Percentiles rank a stretch among this genome's conserved stretches.
phyloP scores from a whole-genome alignment of 2,797 vertebrate species.

The Catostomus latipinnis region DNA sequence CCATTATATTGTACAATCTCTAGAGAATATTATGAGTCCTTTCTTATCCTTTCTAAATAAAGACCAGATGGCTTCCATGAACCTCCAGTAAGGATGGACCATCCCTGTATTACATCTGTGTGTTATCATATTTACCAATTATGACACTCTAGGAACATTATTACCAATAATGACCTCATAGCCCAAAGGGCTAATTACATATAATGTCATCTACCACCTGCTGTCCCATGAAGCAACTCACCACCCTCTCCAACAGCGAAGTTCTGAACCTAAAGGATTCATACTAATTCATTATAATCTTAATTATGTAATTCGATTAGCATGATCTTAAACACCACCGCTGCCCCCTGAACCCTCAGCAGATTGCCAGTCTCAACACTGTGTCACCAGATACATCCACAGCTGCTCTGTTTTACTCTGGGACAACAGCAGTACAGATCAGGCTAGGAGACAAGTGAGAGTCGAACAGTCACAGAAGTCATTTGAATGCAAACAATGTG shows the following conservation, averaged over 20 bases:
- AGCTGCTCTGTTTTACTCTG: slow-evolving; percentile 21
- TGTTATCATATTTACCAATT: slow-evolving; percentile 65
- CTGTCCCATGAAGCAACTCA: slow-evolving; percentile 59
- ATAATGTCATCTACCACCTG: slow-evolving; percentile 70
- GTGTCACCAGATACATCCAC: slow-evolving; percentile 39
- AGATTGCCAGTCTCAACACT: slow-evolving; percentile 37
- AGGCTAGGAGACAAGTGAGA: background rate
- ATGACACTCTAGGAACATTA: slow-evolving; percentile 74
- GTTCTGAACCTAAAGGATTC: slow-evolving; percentile 64
- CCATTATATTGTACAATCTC: slow-evolving; percentile 34
- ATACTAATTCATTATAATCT: slow-evolving; percentile 70
- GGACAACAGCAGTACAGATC: slow-evolving; percentile 22
- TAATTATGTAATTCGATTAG: slow-evolving; percentile 74
- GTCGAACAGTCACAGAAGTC: background rate
- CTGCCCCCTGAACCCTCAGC: slow-evolving; percentile 58
- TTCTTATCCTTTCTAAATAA: slow-evolving; percentile 27
- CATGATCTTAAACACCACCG: slow-evolving; percentile 64
- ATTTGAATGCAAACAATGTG: background rate
- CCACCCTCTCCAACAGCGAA: slow-evolving; percentile 51
- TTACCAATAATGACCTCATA: slow-evolving; percentile 25
- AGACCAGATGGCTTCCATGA: slow-evolving; percentile 46
- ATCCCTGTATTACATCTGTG: slow-evolving; percentile 43
- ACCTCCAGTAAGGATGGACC: slow-evolving; percentile 38
- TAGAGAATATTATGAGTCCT: slow-evolving; percentile 33
- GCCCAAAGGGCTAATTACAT: slow-evolving; percentile 55